Percentiles rank a stretch among this genome's conserved stretches.
phyloP scores from a whole-genome alignment of 2,113 vertebrate species.

The Tachuris rubrigastra region DNA sequence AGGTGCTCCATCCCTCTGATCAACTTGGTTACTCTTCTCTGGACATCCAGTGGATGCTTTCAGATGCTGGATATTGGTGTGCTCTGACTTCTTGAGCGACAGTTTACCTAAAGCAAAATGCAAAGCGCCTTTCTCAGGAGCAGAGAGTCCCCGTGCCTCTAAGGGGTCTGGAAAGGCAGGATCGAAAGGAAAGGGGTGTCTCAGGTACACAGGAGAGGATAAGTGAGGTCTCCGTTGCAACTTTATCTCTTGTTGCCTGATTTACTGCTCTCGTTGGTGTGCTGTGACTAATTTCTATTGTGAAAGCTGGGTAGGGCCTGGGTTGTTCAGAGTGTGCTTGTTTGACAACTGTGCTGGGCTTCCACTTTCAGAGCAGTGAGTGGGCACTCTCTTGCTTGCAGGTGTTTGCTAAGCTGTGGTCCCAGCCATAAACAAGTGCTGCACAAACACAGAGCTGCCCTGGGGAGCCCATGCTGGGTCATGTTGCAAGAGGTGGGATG shows the following conservation, averaged over 20 bases:
- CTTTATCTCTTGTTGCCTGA: neutral
- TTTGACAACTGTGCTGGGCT: neutral
- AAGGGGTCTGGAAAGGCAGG: neutral
- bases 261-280: neutral
- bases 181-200: neutral
- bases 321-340: neutral
- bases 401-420: conserved; percentile 4
- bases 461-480: neutral
- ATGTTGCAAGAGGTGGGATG: neutral
- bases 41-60: neutral
- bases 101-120: neutral
- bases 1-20: neutral
- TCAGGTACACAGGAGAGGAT: neutral
- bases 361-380: neutral
- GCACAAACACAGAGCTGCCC: neutral
- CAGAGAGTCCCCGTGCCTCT: neutral
- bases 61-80: neutral
- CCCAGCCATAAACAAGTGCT: neutral
- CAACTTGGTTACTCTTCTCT: neutral
- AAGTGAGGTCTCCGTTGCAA: neutral
- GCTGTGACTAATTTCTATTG: neutral
- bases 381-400: neutral
- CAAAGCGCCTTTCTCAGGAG: neutral
- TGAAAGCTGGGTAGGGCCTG: conserved; percentile 29
- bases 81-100: neutral